Evolutionary conservation across 92 coral and sea anemone species (phyloP), one percentile per base, ranked within the genome.

Genomic region (Epizoanthus stellaris): DNA sequence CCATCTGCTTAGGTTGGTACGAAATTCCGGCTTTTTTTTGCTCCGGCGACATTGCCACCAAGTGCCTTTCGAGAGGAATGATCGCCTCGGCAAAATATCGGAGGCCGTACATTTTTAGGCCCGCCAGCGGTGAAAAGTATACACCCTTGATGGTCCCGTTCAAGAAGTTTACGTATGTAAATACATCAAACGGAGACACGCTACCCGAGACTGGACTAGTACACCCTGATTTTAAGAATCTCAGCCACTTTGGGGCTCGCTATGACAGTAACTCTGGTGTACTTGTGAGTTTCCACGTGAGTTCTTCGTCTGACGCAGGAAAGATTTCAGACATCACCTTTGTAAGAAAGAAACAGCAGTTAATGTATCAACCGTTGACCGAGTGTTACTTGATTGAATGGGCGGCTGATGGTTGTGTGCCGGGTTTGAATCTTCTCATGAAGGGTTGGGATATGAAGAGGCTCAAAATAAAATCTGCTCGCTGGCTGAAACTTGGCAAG

Each of bases 371-470:
- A 14, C 84, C 84, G 57, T 57, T 79, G 56, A 79, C 72, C 57
- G 72, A 62, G 9, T 79, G 84, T 11, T 79, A 79, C 45, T 40
- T 79, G 54, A 57, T 62, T 10, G 84, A 79, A 14, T 79, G 84
- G 84, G 70, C 84, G 6, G 13, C 58, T 17, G 72, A 79, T 64
- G 84, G 84, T 19, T 79, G 84, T 64, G 60, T 61, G 6, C 84
- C 84, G 19, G 72, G 84, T 43, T 21, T 79, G 16, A 36, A 62
- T 62, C 23, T 21, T 65, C 72, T 79, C 3, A 61, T 79, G 84
- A 62, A 79, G 43, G 84, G 58, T 40, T 79, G 84, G 84, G 84
- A 79, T 15, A 79, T 79, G 84, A 79, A 61, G 42, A 38, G 36
- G 13, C 72, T 79, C n/a, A 62, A 40, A 30, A 61, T 79, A 16